Evolutionary conservation across 2,888 invertebrate species (phyloP).

Genomic region (Hyalella azteca): DNA sequence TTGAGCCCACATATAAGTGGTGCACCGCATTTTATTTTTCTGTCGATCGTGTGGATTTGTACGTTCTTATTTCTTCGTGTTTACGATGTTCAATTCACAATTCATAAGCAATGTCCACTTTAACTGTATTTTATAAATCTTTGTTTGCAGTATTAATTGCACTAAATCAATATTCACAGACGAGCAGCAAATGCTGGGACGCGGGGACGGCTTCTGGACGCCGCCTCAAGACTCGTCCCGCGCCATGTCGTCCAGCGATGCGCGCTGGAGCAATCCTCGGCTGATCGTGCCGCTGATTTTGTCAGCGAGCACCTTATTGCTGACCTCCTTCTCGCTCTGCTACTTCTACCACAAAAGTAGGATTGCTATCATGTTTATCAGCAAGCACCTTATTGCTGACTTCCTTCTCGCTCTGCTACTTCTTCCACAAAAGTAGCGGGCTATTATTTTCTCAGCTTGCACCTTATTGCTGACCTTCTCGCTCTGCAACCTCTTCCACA

Average conservation of each 20-base stretch:
- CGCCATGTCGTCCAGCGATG: not conserved
- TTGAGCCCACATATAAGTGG: not conserved
- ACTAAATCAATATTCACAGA: not conserved
- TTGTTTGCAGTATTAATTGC: not conserved
- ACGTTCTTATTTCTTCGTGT: not conserved
- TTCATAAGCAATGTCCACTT: not conserved
- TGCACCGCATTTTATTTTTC: not conserved
- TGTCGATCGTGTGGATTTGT: not conserved
- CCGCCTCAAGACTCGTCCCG: not conserved
- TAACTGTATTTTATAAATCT: not conserved
- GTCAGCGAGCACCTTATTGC: not conserved
- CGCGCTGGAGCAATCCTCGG: not conserved
- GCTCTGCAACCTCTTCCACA: not conserved
- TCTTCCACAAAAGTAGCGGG: too few relatives aligned
- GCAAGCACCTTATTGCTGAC: not conserved
- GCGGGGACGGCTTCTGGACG: not conserved
- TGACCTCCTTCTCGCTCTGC: slow-evolving; percentile 1
- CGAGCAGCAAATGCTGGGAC: not conserved
- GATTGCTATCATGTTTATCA: not conserved
- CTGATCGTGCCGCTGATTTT: not conserved
- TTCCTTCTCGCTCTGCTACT: not conserved
- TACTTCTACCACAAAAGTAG: not conserved
- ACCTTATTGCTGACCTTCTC: not conserved
- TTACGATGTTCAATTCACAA: not conserved
- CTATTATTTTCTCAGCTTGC: not conserved